Evolutionary conservation across 2,888 invertebrate species (phyloP), one percentile per base, ranked within the genome.

Genomic region (Cistogaster globosa): DNA sequence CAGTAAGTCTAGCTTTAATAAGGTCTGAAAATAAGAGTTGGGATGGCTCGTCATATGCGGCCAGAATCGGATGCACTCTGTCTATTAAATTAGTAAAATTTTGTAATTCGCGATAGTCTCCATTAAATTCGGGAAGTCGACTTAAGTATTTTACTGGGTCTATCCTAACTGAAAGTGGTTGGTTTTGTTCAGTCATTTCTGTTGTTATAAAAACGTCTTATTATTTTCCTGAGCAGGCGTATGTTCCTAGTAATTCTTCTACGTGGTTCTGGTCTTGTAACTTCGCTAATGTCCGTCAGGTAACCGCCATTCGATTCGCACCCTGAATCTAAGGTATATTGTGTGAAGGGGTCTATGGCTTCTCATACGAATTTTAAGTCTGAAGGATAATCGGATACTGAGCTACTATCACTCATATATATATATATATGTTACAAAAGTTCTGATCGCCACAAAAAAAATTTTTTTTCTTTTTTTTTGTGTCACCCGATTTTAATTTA

Each of bases 271-370:
- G 2, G 22, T 65, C 14, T 58, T 32, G 32, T 7, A 32, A n/a
- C 38, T 60, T 38, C 60, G 60, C 36, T 18, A 60, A 18, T 60
- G 60, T 60, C 60, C 2, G 60, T 60, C 18, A 38, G 60, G 60
- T 60, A 60, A 18, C 20, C 38, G 60, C 26, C 26, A 38, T 65
- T 65, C 9, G 55, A 69, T 69, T 42, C 68, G 16, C 55, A 38
- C 42, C 55, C 68, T 67, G 67, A 67, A 51, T 67, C 67, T 51
- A 67, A 51, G 36, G 48, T 26, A 57, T 45, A 69, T 42, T 69
- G 22, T 45, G 57, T 38, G 26, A 58, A 69, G 26, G n/a, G 42
- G 45, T 57, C 57, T 65, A 26, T 65, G 32, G n/a, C 16, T 18
- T 65, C 32, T 26, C 32, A n/a, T 26, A 32, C 26, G 38, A 69